Evolutionary conservation across 2,888 invertebrate species (phyloP).

Genomic region (Frankliniella fusca): DNA sequence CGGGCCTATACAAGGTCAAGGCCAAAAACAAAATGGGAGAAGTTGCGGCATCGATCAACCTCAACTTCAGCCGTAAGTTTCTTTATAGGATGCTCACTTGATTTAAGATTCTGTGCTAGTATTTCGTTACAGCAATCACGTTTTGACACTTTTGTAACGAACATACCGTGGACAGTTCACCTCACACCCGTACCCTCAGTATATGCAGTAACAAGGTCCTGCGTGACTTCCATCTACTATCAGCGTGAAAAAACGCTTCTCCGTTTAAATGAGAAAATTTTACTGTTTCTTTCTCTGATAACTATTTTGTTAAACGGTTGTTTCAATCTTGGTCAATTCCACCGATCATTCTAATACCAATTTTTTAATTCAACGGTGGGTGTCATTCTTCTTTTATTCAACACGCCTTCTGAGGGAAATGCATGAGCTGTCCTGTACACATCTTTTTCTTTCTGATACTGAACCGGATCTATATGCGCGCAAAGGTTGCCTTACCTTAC

Average conservation of each 20-base stretch:
- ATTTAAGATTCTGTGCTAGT: constrained; percentile 8
- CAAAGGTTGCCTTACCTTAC: too few relatives aligned
- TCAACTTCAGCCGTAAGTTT: constrained; percentile 96
- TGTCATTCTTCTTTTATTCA: too few relatives aligned
- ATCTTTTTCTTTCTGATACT: too few relatives aligned
- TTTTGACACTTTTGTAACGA: constrained; percentile 15
- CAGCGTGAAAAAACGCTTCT: constrained; percentile 30
- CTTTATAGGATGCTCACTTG: background rate
- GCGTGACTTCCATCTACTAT: constrained; percentile 20
- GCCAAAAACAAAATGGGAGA: constrained; percentile 96
- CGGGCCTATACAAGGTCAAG: constrained; percentile 94
- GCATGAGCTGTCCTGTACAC: too few relatives aligned
- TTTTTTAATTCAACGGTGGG: too few relatives aligned
- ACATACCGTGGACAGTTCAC: background rate
- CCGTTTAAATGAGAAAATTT: too few relatives aligned
- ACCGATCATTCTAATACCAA: too few relatives aligned
- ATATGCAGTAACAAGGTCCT: constrained; percentile 41
- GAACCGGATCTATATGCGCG: too few relatives aligned
- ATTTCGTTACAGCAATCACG: background rate
- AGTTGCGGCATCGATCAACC: constrained; percentile 92
- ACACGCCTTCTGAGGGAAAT: too few relatives aligned
- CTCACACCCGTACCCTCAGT: constrained; percentile 35
- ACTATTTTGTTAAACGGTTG: too few relatives aligned
- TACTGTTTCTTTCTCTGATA: too few relatives aligned
- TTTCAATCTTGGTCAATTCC: too few relatives aligned